Evolutionary conservation across 2,113 vertebrate species (phyloP).

Genomic region (Gobiocypris rarus): DNA sequence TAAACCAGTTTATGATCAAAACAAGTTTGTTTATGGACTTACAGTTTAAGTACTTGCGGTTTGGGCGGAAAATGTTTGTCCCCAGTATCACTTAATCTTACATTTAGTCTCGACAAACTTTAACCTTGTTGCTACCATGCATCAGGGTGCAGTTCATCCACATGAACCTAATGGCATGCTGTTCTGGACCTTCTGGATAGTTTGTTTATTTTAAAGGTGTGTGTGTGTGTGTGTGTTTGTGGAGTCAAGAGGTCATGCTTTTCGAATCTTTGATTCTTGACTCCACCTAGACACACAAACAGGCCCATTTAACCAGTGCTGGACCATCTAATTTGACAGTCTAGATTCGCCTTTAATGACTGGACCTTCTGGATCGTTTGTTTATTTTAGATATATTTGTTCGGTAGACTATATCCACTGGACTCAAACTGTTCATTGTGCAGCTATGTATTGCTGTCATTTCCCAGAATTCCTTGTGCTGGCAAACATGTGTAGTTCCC

Average conservation of each 20-base stretch:
- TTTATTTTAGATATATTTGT: neutral
- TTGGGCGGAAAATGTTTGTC: neutral
- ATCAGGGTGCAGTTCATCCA: neutral
- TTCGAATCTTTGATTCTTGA: slow-evolving; percentile 4
- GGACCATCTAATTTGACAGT: neutral
- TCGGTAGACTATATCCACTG: neutral
- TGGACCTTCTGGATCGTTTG: too few species aligned
- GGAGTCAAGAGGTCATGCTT: slow-evolving; percentile 24
- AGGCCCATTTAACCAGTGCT: neutral
- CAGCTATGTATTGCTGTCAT: slow-evolving; percentile 7
- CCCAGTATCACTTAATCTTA: neutral
- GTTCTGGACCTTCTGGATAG: slow-evolving; percentile 13
- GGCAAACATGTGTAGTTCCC: slow-evolving; percentile 26
- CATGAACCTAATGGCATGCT: neutral
- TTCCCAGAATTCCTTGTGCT: slow-evolving; percentile 20
- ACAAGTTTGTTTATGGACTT: neutral
- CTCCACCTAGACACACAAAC: neutral
- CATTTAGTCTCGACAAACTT: neutral
- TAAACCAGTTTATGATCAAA: slow-evolving; percentile 7
- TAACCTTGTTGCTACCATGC: neutral
- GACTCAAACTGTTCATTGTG: neutral
- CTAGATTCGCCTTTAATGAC: too few species aligned
- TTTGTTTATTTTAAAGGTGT: slow-evolving; percentile 46
- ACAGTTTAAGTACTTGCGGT: neutral
- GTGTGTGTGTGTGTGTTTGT: too few species aligned